Evolutionary conservation across 2,888 invertebrate species (phyloP).

Genomic region (Nomada fucata): DNA sequence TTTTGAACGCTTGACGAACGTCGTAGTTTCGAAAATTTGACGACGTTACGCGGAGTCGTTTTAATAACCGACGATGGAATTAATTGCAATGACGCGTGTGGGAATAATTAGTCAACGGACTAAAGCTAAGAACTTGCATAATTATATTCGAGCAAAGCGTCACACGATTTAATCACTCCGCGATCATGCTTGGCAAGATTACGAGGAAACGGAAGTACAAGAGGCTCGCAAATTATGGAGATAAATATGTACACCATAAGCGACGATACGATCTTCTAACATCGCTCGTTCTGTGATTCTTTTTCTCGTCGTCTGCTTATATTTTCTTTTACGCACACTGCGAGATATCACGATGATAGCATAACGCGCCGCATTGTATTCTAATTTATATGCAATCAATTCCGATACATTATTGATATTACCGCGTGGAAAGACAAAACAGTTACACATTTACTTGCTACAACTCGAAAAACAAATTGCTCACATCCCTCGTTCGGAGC

Average conservation of each 20-base stretch:
- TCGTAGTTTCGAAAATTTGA: neutral
- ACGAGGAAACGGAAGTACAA: conserved; percentile 48
- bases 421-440: neutral
- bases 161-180: conserved; percentile 43
- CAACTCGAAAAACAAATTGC: neutral
- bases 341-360: no score
- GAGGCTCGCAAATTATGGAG: conserved; percentile 37
- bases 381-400: neutral
- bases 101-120: conserved; percentile 38
- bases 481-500: neutral
- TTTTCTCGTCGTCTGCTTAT: neutral
- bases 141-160: conserved; percentile 44
- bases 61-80: neutral
- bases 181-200: conserved; percentile 36
- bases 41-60: neutral
- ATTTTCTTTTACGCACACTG: neutral
- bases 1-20: no score
- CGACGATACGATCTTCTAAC: conserved; percentile 4
- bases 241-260: conserved; percentile 11
- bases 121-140: conserved; percentile 32
- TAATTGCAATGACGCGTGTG: neutral
- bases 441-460: neutral
- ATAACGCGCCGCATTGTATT: no score
- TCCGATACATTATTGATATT: neutral
- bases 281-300: neutral